These are phyloP conservation scores for Stichodactyla mertensii DNA, from an alignment of 64 coral and sea anemone genomes.

Conservation along the genomic window DNA sequence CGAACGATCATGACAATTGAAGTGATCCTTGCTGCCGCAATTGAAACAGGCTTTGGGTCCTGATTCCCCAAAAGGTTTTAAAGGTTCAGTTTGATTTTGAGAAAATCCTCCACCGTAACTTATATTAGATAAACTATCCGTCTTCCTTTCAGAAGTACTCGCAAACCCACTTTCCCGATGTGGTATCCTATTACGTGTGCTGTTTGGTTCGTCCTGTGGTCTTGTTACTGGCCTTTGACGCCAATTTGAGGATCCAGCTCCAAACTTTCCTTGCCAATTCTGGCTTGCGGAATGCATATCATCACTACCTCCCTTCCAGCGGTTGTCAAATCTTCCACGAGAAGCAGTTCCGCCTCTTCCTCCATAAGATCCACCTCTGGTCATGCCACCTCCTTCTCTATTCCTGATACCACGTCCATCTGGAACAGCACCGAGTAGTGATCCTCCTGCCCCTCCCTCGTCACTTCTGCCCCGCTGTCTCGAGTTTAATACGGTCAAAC, in stretches of 20 bases:
- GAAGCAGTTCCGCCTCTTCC: neutral
- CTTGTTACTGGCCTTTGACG: neutral
- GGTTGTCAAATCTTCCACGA: neutral
- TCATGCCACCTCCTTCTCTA: neutral
- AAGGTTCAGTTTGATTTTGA: neutral
- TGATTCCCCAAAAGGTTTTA: conserved; percentile 35
- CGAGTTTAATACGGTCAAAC: neutral
- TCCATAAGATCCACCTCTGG: neutral
- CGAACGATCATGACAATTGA: conserved; percentile 40
- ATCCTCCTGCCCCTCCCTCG: neutral
- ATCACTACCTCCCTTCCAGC: neutral
- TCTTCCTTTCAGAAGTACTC: neutral
- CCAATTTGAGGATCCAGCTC: neutral
- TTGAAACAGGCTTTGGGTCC: conserved; percentile 52
- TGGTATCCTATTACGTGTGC: neutral
- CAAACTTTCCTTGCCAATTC: neutral
- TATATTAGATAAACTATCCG: neutral
- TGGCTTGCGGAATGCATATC: neutral
- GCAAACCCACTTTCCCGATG: neutral
- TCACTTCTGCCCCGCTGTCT: conserved; percentile 10
- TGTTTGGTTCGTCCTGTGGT: neutral
- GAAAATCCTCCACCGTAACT: neutral
- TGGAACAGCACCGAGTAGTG: neutral
- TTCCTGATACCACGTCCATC: neutral
- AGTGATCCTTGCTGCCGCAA: conserved; percentile 48